Base-by-base conservation (phyloP, 2,888 invertebrate species). In the Rambutsinella grinnellia region DNA sequence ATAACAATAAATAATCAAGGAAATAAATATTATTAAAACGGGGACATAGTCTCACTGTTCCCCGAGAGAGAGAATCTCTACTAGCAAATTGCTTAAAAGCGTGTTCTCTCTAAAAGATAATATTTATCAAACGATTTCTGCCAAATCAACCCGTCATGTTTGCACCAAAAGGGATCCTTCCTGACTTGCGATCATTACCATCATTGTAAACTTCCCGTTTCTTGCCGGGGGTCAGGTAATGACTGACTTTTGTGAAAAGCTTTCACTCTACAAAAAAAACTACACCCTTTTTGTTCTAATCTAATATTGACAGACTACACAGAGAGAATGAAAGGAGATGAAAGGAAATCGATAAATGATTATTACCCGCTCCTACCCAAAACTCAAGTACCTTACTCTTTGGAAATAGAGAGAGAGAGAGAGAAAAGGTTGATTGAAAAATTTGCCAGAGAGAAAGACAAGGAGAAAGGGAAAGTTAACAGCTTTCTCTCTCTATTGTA, bases 321-420 rank as follows among this genome's bases (percentile, higher is more conserved):
- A 51, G 26, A 51, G 67, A 26, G 24, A 28, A 54, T 17, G 49
- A 54, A 26, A 24, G 23, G 19, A 47, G 62, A 62, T 62, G 63
- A 65, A 47, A 61, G 70, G 54, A 62, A 70, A 70, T 61, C 62
- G 53, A 70, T 70, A 70, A 56, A 69, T 69, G 69, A 69, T 69
- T 61, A 69, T 46, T 21, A 58, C 57, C 15, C 44, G 21, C 44
- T 44, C 13, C 44, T 13, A 10, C 8, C 44, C 13, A 44, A 8
- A 44, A 44, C 44, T 10, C 8, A 36, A 47, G 61, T 27, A 26
- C 24, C 49, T 13, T 3, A 46, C 44, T 8, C 46, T 3, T 36
- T 13, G 21, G 23, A 62, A n/a, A 24, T 49, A 24, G 17, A 26
- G n/a, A 56, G 27, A 19, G 21, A 28, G 28, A 28, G 17, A 63